phyloP scores from a whole-genome alignment of 1,140 invertebrate genomes.

The Heterodera carotae region DNA sequence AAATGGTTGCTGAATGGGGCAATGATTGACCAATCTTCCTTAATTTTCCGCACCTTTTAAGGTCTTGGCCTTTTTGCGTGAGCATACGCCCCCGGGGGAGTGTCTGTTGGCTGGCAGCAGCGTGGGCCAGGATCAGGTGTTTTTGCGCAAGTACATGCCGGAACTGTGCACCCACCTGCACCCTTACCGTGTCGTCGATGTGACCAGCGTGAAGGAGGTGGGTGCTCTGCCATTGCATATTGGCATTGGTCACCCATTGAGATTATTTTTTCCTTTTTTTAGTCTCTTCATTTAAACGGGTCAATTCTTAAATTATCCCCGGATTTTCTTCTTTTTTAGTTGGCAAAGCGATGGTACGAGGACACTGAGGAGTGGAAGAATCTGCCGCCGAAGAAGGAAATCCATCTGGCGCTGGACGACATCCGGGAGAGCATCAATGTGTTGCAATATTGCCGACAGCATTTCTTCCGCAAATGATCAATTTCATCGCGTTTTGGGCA shows the following conservation, averaged over 20 bases:
- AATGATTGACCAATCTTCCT: neutral
- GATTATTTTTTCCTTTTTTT: no score
- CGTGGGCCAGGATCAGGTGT: slow-evolving; percentile 81
- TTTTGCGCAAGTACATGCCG: slow-evolving; percentile 79
- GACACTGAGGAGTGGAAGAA: slow-evolving; percentile 31
- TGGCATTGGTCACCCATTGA: no score
- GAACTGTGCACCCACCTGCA: slow-evolving; percentile 76
- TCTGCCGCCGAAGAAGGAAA: slow-evolving; percentile 37
- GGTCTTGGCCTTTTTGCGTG: slow-evolving; percentile 76
- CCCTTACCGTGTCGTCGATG: slow-evolving; percentile 85
- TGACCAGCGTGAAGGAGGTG: slow-evolving; percentile 79
- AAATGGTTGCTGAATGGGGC: slow-evolving; percentile 46
- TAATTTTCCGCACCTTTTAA: slow-evolving; percentile 40
- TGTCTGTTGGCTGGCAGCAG: slow-evolving; percentile 86
- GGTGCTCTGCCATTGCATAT: no score
- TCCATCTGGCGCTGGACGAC: slow-evolving; percentile 46
- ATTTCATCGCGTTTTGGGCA: neutral
- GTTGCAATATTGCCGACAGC: slow-evolving; percentile 25
- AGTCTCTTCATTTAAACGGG: no score
- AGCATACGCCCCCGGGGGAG: slow-evolving; percentile 70
- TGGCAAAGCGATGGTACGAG: slow-evolving; percentile 66
- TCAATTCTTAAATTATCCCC: no score
- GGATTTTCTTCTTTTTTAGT: slow-evolving; percentile 65
- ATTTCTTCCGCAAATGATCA: slow-evolving; percentile 6
- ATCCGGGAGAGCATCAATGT: slow-evolving; percentile 34